Percentiles rank a stretch among this genome's conserved stretches.
Conservation (phyloP, 2,797 vertebrate genomes). For the Chloroceryle amazona region DNA sequence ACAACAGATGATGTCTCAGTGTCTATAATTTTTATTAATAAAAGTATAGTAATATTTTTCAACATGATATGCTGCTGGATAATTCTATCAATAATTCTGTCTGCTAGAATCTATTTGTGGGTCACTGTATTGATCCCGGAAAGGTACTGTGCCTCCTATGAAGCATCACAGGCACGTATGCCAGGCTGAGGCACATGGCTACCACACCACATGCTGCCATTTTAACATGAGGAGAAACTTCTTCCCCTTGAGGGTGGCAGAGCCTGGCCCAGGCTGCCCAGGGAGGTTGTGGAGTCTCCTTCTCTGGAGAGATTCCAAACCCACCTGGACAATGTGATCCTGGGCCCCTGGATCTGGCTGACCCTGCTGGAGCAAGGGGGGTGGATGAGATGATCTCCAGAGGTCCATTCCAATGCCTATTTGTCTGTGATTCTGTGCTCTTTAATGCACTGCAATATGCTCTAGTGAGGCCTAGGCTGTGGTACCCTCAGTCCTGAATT, state of each 20-base stretch:
- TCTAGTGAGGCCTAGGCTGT: not conserved
- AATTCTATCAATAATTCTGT: not conserved
- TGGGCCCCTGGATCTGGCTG: too few species aligned
- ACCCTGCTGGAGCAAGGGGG: too few species aligned
- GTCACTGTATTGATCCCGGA: not conserved
- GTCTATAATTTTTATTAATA: not conserved
- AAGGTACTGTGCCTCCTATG: too few species aligned
- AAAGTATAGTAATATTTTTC: not conserved
- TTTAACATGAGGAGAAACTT: not conserved
- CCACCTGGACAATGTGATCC: too few species aligned
- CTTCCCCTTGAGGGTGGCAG: too few species aligned
- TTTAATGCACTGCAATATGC: not conserved
- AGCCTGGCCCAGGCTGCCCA: too few species aligned
- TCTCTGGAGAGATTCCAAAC: too few species aligned
- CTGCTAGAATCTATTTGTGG: not conserved
- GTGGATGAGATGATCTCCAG: too few species aligned
- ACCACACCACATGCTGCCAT: accelerated
- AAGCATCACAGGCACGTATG: accelerated
- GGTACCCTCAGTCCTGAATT: not conserved
- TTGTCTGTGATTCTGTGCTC: not conserved
- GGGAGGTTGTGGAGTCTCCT: too few species aligned
- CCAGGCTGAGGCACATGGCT: not conserved
- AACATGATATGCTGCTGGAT: too few species aligned
- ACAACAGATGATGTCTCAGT: not conserved
- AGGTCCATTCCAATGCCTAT: not conserved